Conservation (phyloP, 2,797 vertebrate species). For the Poeciliopsis infans region DNA sequence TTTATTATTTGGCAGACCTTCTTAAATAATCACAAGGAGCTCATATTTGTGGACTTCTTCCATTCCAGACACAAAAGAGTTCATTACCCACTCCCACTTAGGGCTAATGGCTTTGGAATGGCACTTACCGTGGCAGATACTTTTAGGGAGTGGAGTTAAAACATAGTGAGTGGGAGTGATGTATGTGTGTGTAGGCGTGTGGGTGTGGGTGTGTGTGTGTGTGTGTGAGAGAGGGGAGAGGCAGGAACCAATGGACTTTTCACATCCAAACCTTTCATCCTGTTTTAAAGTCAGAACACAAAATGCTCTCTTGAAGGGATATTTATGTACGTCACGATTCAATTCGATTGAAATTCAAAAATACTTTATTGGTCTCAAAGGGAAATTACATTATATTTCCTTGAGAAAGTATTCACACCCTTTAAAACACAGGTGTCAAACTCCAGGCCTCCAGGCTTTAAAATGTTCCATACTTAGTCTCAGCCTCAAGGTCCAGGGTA, state of each 20-base stretch:
- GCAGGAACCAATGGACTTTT: neutral
- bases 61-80: constrained; percentile 7
- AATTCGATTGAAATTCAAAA: no score
- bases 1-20: constrained; percentile 3
- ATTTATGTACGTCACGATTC: neutral
- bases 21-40: constrained; percentile 4
- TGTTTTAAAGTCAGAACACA: neutral
- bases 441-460: no score
- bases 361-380: no score
- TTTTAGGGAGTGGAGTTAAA: neutral
- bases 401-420: neutral
- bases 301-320: neutral
- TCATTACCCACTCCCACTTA: constrained; percentile 11
- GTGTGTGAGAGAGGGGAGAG: no score
- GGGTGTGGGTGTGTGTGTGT: no score
- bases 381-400: no score
- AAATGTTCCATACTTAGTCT: neutral
- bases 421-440: neutral
- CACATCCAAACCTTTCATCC: neutral
- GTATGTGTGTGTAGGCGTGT: no score
- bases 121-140: neutral
- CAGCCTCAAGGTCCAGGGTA: neutral
- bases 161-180: neutral
- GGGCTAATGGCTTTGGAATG: constrained; percentile 15
- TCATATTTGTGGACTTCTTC: neutral